Conservation (phyloP, 1,140 invertebrate species). For the Holcopasites calliopsidis region DNA sequence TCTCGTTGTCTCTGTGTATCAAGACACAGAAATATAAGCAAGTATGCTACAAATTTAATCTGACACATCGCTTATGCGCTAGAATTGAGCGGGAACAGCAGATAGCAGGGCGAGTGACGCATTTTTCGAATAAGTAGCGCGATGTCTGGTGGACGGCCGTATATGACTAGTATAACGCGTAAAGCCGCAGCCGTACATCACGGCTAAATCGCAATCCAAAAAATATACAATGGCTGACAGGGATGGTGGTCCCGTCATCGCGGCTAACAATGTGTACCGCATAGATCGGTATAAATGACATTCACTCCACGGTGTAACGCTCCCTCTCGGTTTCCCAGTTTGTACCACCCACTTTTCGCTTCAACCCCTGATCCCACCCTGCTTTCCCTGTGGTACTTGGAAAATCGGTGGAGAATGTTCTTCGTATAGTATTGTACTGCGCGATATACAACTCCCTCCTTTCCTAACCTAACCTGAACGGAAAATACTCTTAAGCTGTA, state of each 20-base stretch:
- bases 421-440: slow-evolving; percentile 3
- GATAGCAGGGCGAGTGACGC: too few species aligned
- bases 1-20: too few species aligned
- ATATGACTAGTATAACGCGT: slow-evolving; percentile 68
- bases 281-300: slow-evolving; percentile 70
- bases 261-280: slow-evolving; percentile 73
- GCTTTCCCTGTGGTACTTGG: background rate
- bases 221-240: slow-evolving; percentile 78
- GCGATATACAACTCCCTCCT: background rate
- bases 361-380: background rate
- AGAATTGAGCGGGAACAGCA: too few species aligned
- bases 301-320: slow-evolving; percentile 66
- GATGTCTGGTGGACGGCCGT: slow-evolving; percentile 63
- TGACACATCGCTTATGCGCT: too few species aligned
- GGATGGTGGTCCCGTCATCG: slow-evolving; percentile 62
- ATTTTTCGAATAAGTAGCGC: slow-evolving; percentile 53
- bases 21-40: too few species aligned
- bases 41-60: too few species aligned
- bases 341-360: slow-evolving; percentile 1
- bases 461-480: too few species aligned
- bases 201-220: slow-evolving; percentile 79
- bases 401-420: slow-evolving; percentile 5
- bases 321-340: slow-evolving; percentile 41
- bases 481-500: too few species aligned
- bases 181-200: slow-evolving; percentile 78